These are phyloP conservation scores for Tromatobia lineatoria DNA, from an alignment of 2,888 invertebrate species.

Conservation along the genomic window DNA sequence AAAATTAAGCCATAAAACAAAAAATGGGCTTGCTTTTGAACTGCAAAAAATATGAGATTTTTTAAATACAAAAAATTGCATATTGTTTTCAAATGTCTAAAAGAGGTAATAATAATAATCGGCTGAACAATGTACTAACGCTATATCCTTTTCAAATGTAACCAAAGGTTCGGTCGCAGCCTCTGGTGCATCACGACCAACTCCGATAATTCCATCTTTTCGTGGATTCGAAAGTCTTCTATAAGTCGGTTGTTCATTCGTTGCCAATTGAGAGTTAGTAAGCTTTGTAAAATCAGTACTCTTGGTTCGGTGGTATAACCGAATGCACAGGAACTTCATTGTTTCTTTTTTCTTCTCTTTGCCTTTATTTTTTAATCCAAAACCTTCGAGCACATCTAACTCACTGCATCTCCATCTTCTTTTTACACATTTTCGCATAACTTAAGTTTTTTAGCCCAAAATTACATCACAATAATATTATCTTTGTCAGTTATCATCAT, in stretches of 20 bases:
- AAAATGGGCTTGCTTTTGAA: not conserved
- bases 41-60: too few relatives aligned
- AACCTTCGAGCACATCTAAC: not conserved
- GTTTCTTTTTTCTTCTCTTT: constrained; percentile 2
- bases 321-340: constrained; percentile 67
- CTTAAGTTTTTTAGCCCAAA: not conserved
- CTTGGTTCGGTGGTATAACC: constrained; percentile 34
- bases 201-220: constrained; percentile 75
- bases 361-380: not conserved
- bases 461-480: not conserved
- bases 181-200: constrained; percentile 62
- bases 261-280: not conserved
- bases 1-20: not conserved
- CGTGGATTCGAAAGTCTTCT: constrained; percentile 69
- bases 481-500: not conserved
- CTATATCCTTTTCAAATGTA: constrained; percentile 67
- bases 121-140: constrained; percentile 66
- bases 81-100: not conserved
- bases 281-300: constrained; percentile 39
- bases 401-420: not conserved
- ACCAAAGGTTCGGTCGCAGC: constrained; percentile 15
- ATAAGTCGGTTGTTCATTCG: constrained; percentile 70
- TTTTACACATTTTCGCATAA: not conserved
- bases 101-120: not conserved
- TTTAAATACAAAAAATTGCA: too few relatives aligned